Evolutionary conservation across 2,888 invertebrate genomes (phyloP), one percentile per base, ranked within the genome.

Genomic region (Tholera decimalis): DNA sequence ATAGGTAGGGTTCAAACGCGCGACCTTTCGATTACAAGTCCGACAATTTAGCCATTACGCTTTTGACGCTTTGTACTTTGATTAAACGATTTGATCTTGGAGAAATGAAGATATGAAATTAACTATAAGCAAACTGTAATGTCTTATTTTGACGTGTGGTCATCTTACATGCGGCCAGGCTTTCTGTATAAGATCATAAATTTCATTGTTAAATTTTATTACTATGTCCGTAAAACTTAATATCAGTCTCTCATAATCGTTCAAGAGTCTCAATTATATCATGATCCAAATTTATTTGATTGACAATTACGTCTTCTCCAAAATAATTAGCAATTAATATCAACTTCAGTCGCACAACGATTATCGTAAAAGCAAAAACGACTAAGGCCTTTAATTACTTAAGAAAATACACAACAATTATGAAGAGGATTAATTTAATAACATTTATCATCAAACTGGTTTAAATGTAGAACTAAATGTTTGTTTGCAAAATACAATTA

Each of bases 401-500:
- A 49, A 37, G 7, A 28, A 44, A 51, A 43, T n/a, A 28, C 18
- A 4, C 7, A n/a, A 11, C 35, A 51, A 43, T 60, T 53, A 44
- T 20, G 6, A 2, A 11, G 4, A 8, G 15, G 20, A 64, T 26
- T 56, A 64, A 58, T 63, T 43, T 28, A 24, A 58, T 56, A 43
- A 35, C 4, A 56, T 69, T 53, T 39, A 56, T 44, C 9, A 60
- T 67, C 0, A 11, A 54, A 33, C 22, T 13, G 2, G 18, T 67
- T 56, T 55, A 24, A 15, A 18, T 33, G 39, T 50, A 11, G 59
- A 55, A 54, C 30, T 47, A 49, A 79, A 59, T 67, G 37, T 72
- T 80, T 72, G 77, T 54, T 76, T 67, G 18, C 20, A 35, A 73
- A 70, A 63, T 39, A 63, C 54, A 67, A 77, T 77, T 69, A 66